Evolutionary conservation across 2,113 vertebrate species (phyloP).

Genomic region (Pelusios castaneus): DNA sequence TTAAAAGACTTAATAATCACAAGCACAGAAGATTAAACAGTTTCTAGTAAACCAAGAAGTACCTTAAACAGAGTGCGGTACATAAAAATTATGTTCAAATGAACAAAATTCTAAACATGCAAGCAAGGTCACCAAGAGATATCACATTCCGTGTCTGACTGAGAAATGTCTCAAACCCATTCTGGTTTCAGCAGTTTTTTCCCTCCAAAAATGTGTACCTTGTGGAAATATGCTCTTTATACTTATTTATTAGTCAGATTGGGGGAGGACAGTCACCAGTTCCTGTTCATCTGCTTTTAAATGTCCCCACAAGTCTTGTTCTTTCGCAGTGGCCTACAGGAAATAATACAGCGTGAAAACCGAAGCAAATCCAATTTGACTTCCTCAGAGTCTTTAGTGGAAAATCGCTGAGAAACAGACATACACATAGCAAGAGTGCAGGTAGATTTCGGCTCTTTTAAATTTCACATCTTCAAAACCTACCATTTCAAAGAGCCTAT

Average conservation of each 20-base stretch:
- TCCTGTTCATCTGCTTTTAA: background rate
- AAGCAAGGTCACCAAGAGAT: background rate
- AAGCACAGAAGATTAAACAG: background rate
- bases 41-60: background rate
- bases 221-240: background rate
- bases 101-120: background rate
- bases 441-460: background rate
- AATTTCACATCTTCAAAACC: background rate
- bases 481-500: background rate
- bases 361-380: background rate
- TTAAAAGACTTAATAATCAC: background rate
- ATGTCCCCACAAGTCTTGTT: background rate
- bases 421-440: background rate
- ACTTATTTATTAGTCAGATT: background rate
- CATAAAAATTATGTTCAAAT: background rate
- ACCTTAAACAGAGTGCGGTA: background rate
- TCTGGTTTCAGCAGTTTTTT: background rate
- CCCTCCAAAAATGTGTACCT: background rate
- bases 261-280: background rate
- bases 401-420: background rate
- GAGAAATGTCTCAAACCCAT: background rate
- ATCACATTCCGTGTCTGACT: background rate
- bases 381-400: background rate
- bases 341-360: background rate
- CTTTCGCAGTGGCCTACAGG: background rate